phyloP scores from a whole-genome alignment of 2,113 vertebrate species.

The Neogale vison region DNA sequence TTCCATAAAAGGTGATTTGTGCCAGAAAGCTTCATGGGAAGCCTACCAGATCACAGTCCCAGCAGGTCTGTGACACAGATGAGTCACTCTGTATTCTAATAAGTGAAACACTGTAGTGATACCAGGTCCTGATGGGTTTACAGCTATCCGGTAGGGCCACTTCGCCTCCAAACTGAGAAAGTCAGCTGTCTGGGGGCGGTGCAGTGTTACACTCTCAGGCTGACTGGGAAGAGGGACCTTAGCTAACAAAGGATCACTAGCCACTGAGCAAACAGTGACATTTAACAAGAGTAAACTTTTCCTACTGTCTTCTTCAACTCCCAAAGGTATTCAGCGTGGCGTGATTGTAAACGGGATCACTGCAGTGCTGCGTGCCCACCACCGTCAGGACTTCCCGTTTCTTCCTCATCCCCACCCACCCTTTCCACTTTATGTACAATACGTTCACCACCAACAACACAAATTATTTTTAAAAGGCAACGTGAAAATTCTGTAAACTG shows the following conservation, averaged over 20 bases:
- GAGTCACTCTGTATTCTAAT: neutral
- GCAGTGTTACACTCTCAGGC: neutral
- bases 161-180: neutral
- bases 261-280: neutral
- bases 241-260: neutral
- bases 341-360: constrained; percentile 84
- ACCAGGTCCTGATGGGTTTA: constrained; percentile 32
- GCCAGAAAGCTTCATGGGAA: constrained; percentile 28
- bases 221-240: neutral
- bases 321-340: constrained; percentile 75
- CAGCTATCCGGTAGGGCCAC: neutral
- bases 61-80: neutral
- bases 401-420: constrained; percentile 51
- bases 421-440: constrained; percentile 83
- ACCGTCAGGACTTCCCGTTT: constrained; percentile 63
- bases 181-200: neutral
- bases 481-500: constrained; percentile 89
- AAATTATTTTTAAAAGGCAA: constrained; percentile 86
- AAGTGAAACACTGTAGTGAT: constrained; percentile 10
- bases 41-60: constrained; percentile 18
- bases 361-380: constrained; percentile 81
- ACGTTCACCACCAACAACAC: constrained; percentile 87
- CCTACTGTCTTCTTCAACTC: neutral
- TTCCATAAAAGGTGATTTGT: constrained; percentile 50
- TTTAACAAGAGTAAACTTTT: neutral